These are phyloP conservation scores for Pseudorectes ferrugineus DNA, from an alignment of 2,113 vertebrate genomes.

Conservation along the genomic window DNA sequence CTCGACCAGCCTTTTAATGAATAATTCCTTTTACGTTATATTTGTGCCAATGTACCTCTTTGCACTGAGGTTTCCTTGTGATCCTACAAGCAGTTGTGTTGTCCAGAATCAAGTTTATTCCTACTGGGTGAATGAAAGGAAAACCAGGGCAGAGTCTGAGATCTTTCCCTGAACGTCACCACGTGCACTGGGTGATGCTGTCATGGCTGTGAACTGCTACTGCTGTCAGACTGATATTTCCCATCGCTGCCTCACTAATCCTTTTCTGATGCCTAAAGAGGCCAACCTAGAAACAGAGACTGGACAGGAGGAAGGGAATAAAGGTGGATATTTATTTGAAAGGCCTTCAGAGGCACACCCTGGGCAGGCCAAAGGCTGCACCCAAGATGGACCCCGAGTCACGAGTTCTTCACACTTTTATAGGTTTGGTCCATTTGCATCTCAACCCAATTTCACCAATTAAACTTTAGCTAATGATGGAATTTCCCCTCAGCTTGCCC, in stretches of 20 bases:
- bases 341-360: no score
- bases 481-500: no score
- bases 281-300: no score
- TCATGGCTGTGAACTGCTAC: fast-evolving
- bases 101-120: not conserved
- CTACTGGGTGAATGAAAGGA: not conserved
- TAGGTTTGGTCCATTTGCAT: no score
- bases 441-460: no score
- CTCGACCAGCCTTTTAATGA: not conserved
- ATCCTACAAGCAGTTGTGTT: not conserved
- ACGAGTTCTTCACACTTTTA: no score
- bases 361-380: no score
- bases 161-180: not conserved
- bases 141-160: not conserved
- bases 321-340: no score
- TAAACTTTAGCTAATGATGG: no score
- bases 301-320: no score
- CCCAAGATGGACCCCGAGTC: no score
- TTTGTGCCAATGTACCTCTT: not conserved
- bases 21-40: fast-evolving
- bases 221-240: not conserved
- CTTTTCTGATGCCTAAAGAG: not conserved
- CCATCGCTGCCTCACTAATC: not conserved
- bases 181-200: fast-evolving
- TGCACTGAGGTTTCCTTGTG: not conserved